Percentiles rank a stretch among this genome's conserved stretches.
Evolutionary conservation across 2,113 vertebrate species (phyloP).

Genomic region (Corythornis madagascariensis): DNA sequence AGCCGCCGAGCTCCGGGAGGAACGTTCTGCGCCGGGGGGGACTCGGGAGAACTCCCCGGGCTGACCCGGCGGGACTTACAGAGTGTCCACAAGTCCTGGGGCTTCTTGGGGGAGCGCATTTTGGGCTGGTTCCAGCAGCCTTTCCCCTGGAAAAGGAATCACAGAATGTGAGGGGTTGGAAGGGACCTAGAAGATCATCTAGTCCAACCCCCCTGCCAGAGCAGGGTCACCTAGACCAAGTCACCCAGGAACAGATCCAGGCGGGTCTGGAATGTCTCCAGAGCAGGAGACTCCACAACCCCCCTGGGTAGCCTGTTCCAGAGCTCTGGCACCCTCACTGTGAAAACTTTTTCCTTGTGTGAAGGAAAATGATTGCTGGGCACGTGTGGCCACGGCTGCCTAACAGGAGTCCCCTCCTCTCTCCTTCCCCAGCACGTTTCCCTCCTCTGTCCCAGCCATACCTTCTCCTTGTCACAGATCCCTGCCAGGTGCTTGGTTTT

Average conservation of each 20-base stretch:
- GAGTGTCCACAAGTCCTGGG: conserved; percentile 67
- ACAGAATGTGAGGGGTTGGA: no score
- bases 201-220: no score
- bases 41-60: conserved; percentile 74
- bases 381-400: neutral
- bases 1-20: conserved; percentile 93
- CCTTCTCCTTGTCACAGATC: conserved; percentile 86
- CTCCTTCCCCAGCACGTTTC: neutral
- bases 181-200: no score
- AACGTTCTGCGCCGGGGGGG: conserved; percentile 74
- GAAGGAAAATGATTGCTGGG: neutral
- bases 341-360: no score
- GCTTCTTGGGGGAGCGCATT: conserved; percentile 70
- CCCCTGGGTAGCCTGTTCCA: no score
- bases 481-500: conserved; percentile 94
- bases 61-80: conserved; percentile 76
- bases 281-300: no score
- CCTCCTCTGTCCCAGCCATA: conserved; percentile 69
- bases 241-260: no score
- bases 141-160: conserved; percentile 66
- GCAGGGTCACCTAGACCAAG: no score
- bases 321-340: no score
- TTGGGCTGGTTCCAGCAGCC: conserved; percentile 74
- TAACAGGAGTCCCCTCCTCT: neutral
- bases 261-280: no score